Conservation (phyloP, 2,888 invertebrate genomes). For the Heptascelio sp. region DNA sequence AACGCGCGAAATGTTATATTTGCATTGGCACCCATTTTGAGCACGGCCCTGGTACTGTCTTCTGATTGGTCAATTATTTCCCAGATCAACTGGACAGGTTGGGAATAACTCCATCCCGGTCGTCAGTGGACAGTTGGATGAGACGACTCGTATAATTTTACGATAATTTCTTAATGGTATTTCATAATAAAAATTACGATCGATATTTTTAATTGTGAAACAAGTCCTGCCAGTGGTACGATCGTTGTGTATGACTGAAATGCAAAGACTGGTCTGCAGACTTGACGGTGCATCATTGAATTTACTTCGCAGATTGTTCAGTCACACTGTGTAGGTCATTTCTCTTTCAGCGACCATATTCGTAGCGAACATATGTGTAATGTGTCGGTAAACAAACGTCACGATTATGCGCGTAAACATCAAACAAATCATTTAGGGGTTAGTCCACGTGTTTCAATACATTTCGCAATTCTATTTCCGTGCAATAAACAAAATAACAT, state of each 20-base stretch:
- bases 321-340: conserved; percentile 59
- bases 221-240: not conserved
- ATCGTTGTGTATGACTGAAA: conserved; percentile 51
- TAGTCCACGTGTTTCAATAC: conserved; percentile 1
- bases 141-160: too few species aligned
- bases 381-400: conserved; percentile 56
- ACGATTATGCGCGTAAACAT: conserved; percentile 52
- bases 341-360: conserved; percentile 50
- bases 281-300: conserved; percentile 50
- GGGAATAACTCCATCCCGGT: too few species aligned
- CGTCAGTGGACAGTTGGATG: too few species aligned
- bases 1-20: too few species aligned
- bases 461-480: conserved; percentile 13
- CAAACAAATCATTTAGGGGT: conserved; percentile 40
- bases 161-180: too few species aligned
- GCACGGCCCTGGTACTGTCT: too few species aligned
- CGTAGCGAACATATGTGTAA: conserved; percentile 49
- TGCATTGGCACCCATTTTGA: too few species aligned
- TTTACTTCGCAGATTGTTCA: conserved; percentile 54
- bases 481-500: conserved; percentile 24
- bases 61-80: too few species aligned
- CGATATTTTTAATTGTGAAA: not conserved
- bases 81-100: too few species aligned
- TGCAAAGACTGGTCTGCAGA: conserved; percentile 37
- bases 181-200: not conserved